Base-by-base conservation (phyloP, 2,113 vertebrate genomes). In the Aleadryas rufinucha region DNA sequence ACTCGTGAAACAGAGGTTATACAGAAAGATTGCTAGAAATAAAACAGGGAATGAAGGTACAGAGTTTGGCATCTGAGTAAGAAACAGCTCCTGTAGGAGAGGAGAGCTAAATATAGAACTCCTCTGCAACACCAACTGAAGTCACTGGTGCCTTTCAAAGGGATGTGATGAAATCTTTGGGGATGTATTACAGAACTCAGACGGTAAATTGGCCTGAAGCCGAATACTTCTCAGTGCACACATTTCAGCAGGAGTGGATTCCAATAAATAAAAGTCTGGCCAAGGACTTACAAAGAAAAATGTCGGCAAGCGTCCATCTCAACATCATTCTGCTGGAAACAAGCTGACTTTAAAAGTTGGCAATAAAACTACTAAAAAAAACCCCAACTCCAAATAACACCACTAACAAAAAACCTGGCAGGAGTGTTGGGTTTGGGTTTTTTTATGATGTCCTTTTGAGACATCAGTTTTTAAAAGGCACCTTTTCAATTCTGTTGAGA, bases 21-120 rank as follows among this genome's bases (percentile, higher is more conserved):
- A 79, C 12, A 80, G 88, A 33, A 57, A 71, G 76, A 60, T 20
- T 89, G 69, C 63, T 84, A 31, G 87, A 85, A 79, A 77, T 63
- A 69, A 84, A 86, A 42, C 69, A 76, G 60, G 52, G 75, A 86
- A 41, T 13, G 52, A 83, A 78, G 49, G 76, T 19, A 37, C 76
- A 74, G 47, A 35, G 41, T 23, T 92, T 92, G 76, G 91, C 72
- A 89, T 33, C 59, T 66, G 69, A 49, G 57, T 53, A 49, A 64
- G 56, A 64, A 95, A 49, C 13, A 41, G 22, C 60, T 94, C 84
- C 91, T 41, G 52, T 2, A 61, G 75, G 42, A 81, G 65, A 59
- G 27, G 10, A 64, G 68, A 66, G 78, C 79, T 90, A 94, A 97
- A 93, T 49, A 85, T 26, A 96, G 96, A 95, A 63, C 11, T 47